phyloP scores from a whole-genome alignment of 2,797 vertebrate genomes.

The Danio jaintianensis region DNA sequence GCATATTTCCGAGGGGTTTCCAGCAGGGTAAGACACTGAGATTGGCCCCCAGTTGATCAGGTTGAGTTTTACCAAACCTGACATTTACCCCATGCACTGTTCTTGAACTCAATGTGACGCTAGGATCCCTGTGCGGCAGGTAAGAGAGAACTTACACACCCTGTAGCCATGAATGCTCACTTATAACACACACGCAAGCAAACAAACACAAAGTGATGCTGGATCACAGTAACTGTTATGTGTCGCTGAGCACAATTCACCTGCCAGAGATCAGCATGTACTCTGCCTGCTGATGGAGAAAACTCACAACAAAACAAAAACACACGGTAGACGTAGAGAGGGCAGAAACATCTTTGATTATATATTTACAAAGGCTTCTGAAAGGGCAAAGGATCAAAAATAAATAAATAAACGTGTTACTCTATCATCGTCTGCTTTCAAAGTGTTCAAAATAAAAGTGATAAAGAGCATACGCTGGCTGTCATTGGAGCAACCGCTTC shows the following conservation, averaged over 20 bases:
- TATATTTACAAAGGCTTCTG: constrained; percentile 74
- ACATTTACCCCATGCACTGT: constrained; percentile 27
- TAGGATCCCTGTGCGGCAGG: constrained; percentile 32
- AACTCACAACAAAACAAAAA: constrained; percentile 52
- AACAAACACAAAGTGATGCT: constrained; percentile 18
- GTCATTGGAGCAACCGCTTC: constrained; percentile 1
- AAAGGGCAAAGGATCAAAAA: constrained; percentile 67
- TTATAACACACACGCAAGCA: constrained; percentile 30
- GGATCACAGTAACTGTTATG: constrained; percentile 8
- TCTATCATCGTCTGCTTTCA: constrained; percentile 38
- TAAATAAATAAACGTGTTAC: constrained; percentile 13
- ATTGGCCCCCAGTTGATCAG: constrained; percentile 3
- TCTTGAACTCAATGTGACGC: constrained; percentile 13
- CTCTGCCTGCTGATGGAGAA: background rate
- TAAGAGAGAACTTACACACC: constrained; percentile 2
- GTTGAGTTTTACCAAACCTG: constrained; percentile 28
- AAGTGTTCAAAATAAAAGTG: constrained; percentile 37
- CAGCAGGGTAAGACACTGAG: constrained; percentile 35
- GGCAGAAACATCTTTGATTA: constrained; percentile 70
- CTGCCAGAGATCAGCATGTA: background rate
- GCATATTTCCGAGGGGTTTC: constrained; percentile 37
- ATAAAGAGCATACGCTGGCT: constrained; percentile 18
- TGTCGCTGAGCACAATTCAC: background rate
- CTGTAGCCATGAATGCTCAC: constrained; percentile 41
- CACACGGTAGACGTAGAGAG: constrained; percentile 45